Evolutionary conservation across 2,797 vertebrate species (phyloP).

Genomic region (Corythornis leucogaster): DNA sequence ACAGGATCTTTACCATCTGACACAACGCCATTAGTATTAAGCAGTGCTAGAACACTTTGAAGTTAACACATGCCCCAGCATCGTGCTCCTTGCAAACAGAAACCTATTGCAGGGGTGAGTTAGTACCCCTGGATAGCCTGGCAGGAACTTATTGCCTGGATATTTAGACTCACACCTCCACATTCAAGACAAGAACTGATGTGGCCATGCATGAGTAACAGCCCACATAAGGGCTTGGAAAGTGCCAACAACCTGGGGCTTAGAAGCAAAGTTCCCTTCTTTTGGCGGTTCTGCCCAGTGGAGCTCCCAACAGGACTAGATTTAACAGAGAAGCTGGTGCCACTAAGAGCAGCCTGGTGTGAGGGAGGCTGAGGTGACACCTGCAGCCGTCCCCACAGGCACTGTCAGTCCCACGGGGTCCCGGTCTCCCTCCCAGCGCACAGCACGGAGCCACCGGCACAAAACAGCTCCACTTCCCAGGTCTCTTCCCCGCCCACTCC

Average conservation of each 20-base stretch:
- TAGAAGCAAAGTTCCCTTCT: background rate
- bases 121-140: rapidly evolving
- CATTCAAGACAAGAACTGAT: background rate
- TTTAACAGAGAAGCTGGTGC: background rate
- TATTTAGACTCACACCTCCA: background rate
- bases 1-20: background rate
- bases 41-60: background rate
- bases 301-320: background rate
- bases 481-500: background rate
- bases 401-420: background rate
- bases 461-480: background rate
- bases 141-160: background rate
- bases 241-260: background rate
- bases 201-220: rapidly evolving
- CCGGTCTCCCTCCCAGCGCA: background rate
- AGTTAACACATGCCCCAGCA: background rate
- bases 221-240: background rate
- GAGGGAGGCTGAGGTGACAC: background rate
- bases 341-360: rapidly evolving
- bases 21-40: rapidly evolving
- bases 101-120: background rate
- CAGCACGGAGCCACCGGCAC: background rate
- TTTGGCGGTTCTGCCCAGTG: background rate
- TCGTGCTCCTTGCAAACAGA: rapidly evolving
- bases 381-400: rapidly evolving